Evolutionary conservation across 1,140 invertebrate species (phyloP).

Genomic region (Bombus difficillimus): DNA sequence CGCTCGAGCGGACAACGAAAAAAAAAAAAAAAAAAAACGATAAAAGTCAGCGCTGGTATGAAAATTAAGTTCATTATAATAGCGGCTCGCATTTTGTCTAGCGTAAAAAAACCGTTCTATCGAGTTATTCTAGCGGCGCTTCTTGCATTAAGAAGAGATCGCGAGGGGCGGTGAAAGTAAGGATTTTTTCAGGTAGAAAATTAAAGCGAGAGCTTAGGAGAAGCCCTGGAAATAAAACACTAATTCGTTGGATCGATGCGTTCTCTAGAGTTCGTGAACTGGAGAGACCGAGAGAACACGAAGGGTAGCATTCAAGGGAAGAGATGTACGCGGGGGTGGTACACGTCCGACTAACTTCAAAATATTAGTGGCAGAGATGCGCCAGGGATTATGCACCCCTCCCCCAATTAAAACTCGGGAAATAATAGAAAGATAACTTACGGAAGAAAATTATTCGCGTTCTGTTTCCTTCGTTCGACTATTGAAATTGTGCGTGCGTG

Average conservation of each 20-base stretch:
- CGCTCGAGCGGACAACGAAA: neutral
- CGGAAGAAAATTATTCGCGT: conserved; percentile 45
- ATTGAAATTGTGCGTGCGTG: neutral
- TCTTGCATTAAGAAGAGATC: conserved; percentile 37
- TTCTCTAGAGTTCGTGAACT: conserved; percentile 68
- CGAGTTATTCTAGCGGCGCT: conserved; percentile 34
- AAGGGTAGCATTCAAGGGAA: conserved; percentile 34
- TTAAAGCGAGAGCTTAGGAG: conserved; percentile 74
- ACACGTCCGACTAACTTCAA: conserved; percentile 57
- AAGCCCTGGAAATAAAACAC: conserved; percentile 75
- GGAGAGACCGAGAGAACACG: conserved; percentile 51
- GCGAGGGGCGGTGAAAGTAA: conserved; percentile 43
- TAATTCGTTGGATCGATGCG: conserved; percentile 76
- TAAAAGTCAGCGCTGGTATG: neutral
- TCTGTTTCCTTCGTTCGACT: conserved; percentile 20
- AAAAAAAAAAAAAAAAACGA: too few relatives aligned
- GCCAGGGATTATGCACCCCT: conserved; percentile 60
- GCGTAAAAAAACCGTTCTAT: conserved; percentile 3
- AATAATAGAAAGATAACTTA: conserved; percentile 63
- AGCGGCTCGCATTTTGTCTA: conserved; percentile 12
- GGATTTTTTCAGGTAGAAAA: conserved; percentile 76
- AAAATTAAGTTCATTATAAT: conserved; percentile 31
- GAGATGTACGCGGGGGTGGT: conserved; percentile 21
- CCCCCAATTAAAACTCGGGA: conserved; percentile 58
- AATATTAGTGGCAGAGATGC: conserved; percentile 65